Percentiles rank a stretch among this genome's conserved stretches.
Conservation (phyloP, 2,888 invertebrate species). For the Drosophila antonietae region DNA sequence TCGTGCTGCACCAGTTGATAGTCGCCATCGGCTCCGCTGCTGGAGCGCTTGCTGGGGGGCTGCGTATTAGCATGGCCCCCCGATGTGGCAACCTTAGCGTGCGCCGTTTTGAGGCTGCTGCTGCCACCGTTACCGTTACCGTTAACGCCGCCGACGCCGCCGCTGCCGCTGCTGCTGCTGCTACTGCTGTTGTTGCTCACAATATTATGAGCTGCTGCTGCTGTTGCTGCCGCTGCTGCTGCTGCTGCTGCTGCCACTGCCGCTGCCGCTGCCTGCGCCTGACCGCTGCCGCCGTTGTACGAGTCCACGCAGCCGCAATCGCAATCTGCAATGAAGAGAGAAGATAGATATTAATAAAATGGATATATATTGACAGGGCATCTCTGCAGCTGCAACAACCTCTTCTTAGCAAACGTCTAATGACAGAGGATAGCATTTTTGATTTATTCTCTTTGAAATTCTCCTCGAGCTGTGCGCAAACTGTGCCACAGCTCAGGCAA, state of each 20-base stretch:
- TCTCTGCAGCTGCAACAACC: constrained; percentile 25
- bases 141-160: constrained; percentile 18
- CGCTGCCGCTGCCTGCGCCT: constrained; percentile 31
- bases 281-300: constrained; percentile 59
- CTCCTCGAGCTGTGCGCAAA: constrained; percentile 37
- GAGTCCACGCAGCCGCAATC: constrained; percentile 85
- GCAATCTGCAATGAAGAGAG: constrained; percentile 67
- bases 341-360: neutral
- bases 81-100: constrained; percentile 85
- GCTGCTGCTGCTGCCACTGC: constrained; percentile 24
- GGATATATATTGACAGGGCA: neutral
- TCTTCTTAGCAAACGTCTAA: constrained; percentile 44
- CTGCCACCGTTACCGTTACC: constrained; percentile 35
- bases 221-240: neutral
- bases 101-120: constrained; percentile 85
- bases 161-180: constrained; percentile 14
- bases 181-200: constrained; percentile 14
- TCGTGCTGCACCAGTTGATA: constrained; percentile 99
- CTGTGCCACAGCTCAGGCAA: constrained; percentile 53
- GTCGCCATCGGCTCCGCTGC: constrained; percentile 97
- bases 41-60: constrained; percentile 88
- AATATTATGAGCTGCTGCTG: constrained; percentile 20
- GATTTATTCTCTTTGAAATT: constrained; percentile 18
- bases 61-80: constrained; percentile 86
- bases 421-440: constrained; percentile 56